Evolutionary conservation across 2,888 invertebrate genomes (phyloP), one percentile per base, ranked within the genome.

Genomic region (Beris chalybata): DNA sequence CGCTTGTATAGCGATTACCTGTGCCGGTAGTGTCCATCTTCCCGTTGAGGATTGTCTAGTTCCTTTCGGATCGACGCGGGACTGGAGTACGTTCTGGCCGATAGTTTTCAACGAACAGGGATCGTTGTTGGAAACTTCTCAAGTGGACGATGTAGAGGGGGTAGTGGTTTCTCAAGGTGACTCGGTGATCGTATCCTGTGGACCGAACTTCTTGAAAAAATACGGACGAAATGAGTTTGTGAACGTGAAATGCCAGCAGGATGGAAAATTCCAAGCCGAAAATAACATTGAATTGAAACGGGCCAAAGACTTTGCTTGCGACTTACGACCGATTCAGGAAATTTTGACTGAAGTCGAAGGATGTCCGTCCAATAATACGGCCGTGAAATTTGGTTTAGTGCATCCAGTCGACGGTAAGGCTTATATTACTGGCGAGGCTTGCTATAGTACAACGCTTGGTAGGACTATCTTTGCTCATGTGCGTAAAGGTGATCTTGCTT

Each of bases 241-340:
- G 12, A 47, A 13, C 30, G 59, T 30, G 6, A 61, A 61, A 22
- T 61, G 61, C 43, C 47, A 56, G 13, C 15, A 48, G 31, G 50
- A 32, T 55, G 58, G 61, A 3, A 48, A 65, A 55, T 65, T 55
- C 50, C 52, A 30, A 53, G 29, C 64, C 43, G 61, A 64, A 53
- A 58, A 50, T 12, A 52, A n/a, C 3, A 29, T n/a, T 52, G 47
- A 68, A 15, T 63, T 43, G 56, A 68, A 63, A 45, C 66, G 56
- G 44, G 57, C 71, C 3, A 71, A 69, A 30, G 71, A 73, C 4
- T 67, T 72, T 0, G 70, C 71, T 2, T 76, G 76, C 66, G 75
- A 76, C 67, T 66, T 74, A 38, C 73, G 76, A 29, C 69, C 72
- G 5, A 72, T 75, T 15, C 76, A 76, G 68, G 74, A 75, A 66